Conservation (phyloP, 2,113 vertebrate species). For the Psittacus erithacus region DNA sequence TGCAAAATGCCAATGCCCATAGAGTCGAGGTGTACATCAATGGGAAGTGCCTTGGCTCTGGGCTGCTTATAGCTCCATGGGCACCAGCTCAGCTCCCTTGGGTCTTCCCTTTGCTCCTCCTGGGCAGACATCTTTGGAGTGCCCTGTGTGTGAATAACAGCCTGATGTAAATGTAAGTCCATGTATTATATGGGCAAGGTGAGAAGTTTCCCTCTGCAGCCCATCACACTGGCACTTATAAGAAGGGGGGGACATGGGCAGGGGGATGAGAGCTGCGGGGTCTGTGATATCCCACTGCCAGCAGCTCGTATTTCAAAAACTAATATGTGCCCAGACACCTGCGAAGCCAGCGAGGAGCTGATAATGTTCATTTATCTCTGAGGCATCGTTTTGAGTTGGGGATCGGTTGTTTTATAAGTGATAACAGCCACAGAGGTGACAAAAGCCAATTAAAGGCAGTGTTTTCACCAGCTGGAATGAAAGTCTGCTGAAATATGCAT, state of each 20-base stretch:
- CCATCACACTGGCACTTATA: not conserved
- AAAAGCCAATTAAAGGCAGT: not conserved
- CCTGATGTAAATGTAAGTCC: not conserved
- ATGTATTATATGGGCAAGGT: fast-evolving
- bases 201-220: not conserved
- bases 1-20: not conserved
- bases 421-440: not conserved
- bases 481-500: not conserved
- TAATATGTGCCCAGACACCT: not conserved
- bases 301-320: not conserved
- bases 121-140: not conserved
- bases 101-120: not conserved
- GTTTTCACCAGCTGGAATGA: not conserved
- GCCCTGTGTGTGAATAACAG: fast-evolving
- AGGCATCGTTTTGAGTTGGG: not conserved
- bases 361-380: not conserved
- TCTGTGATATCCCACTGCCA: not conserved
- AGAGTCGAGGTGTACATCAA: not conserved
- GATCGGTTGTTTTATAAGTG: not conserved
- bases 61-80: fast-evolving
- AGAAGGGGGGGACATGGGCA: not conserved
- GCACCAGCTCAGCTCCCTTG: fast-evolving
- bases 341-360: not conserved
- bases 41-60: not conserved
- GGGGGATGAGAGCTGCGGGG: not conserved